Percentiles rank a stretch among this genome's conserved stretches.
These are phyloP conservation scores for Aphyosemion australe DNA, from an alignment of 2,113 vertebrate genomes.

Conservation along the genomic window DNA sequence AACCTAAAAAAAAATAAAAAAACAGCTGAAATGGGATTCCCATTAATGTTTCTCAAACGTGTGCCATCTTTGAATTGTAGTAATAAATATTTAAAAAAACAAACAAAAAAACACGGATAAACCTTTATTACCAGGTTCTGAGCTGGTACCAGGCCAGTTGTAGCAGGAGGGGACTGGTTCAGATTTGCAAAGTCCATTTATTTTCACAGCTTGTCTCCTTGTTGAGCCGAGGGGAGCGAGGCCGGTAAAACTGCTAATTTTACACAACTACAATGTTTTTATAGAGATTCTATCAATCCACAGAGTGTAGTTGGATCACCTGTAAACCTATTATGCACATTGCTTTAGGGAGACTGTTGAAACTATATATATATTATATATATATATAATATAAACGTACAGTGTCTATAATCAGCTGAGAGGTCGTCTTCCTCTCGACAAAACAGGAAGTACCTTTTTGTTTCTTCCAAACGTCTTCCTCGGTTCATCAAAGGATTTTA, in stretches of 20 bases:
- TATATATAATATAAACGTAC: constrained; percentile 69
- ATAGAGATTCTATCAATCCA: constrained; percentile 75
- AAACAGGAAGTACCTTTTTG: constrained; percentile 78
- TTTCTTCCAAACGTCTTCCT: constrained; percentile 81
- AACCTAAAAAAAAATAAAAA: constrained; percentile 24
- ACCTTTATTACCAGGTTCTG: constrained; percentile 58
- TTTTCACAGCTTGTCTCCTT: constrained; percentile 59
- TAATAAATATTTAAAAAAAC: constrained; percentile 2
- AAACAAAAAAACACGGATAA: constrained; percentile 39
- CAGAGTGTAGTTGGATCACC: constrained; percentile 75
- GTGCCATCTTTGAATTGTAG: constrained; percentile 81
- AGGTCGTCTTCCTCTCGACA: constrained; percentile 61
- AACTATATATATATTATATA: constrained; percentile 63
- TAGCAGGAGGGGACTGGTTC: constrained; percentile 75
- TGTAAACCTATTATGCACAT: constrained; percentile 82
- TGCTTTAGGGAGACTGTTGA: constrained; percentile 82
- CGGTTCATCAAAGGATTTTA: constrained; percentile 78
- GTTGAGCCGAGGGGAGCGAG: constrained; percentile 43
- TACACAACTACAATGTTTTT: constrained; percentile 71
- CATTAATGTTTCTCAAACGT: constrained; percentile 73
- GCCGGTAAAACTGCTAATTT: constrained; percentile 73
- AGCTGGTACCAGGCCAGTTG: constrained; percentile 78
- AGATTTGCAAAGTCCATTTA: constrained; percentile 72
- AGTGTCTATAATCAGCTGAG: constrained; percentile 73
- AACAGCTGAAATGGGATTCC: constrained; percentile 63